Base-by-base conservation (phyloP, 92 coral and sea anemone species). In the Porites lobata region DNA sequence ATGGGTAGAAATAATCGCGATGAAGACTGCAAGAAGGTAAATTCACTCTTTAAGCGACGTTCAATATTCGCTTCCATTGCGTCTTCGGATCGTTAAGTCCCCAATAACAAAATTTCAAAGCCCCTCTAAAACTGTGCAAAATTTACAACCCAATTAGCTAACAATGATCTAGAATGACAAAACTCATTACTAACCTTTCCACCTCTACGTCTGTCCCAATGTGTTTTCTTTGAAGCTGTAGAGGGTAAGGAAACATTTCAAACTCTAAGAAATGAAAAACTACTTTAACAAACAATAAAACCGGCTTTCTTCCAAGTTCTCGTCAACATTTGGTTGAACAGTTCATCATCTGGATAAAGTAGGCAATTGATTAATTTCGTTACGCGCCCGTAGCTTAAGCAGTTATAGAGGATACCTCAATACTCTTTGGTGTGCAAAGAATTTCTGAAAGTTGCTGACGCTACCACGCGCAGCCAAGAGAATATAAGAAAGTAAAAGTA, bases 161-260 rank as follows among this genome's bases (percentile, higher is more conserved):
- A 29, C 38, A 29, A 1, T 29, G 32, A 29, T 29, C 3, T 29
- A 29, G 32, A 29, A 29, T 29, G 3, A 29, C 0, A 29, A 38
- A 38, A 38, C 47, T 38, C 47, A 4, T 0, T 0, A 66, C 87
- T n/a, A 85, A 94, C 96, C 94, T 87, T 89, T 91, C 97, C 15
- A 92, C 89, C 9, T 94, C 96, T 51, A 89, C 72, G 72, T 94
- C 98, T 38, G 94, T 89, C 11, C 92, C 98, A 77, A 94, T 78
- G 81, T 94, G 96, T 38, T 84, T 72, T 77, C 92, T 92, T 75
- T 94, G 98, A 70, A 94, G 87, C 98, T 94, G 76, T 13, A 64
- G 51, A 65, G 21, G 47, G 65, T 50, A 68, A 57, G 47, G 1
- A 38, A 19, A 54, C 2, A 7, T 50, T 69, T 51, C 20, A 7